phyloP scores from a whole-genome alignment of 2,113 vertebrate genomes.

The Dipodomys spectabilis region DNA sequence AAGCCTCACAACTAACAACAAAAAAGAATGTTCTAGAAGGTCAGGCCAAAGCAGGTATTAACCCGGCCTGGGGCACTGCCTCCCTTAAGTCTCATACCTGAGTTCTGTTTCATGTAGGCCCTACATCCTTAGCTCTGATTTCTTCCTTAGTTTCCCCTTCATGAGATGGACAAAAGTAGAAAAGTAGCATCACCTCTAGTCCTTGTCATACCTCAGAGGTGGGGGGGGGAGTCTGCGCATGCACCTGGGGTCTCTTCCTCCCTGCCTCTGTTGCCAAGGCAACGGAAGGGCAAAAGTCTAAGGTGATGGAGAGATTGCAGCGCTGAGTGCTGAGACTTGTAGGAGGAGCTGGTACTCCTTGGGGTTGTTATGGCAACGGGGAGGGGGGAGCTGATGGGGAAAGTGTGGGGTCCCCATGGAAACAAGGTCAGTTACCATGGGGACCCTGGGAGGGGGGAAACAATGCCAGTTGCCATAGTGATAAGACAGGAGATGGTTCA shows the following conservation, averaged over 20 bases:
- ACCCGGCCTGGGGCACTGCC: neutral
- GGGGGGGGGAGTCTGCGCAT: too few relatives aligned
- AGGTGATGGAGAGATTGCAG: conserved; percentile 20
- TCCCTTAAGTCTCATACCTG: neutral
- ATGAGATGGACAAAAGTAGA: neutral
- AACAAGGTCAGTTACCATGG: conserved; percentile 71
- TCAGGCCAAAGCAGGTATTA: neutral
- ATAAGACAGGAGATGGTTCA: conserved; percentile 42
- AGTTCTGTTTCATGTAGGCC: neutral
- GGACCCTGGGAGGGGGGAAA: conserved; percentile 50
- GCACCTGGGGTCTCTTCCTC: neutral
- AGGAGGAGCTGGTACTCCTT: conserved; percentile 31
- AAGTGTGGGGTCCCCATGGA: conserved; percentile 69
- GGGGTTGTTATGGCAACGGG: conserved; percentile 68
- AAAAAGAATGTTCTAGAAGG: neutral
- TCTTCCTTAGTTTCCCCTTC: conserved; percentile 46
- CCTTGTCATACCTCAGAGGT: neutral
- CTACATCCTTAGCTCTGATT: neutral
- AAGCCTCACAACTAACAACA: too few relatives aligned
- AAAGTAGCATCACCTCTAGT: neutral
- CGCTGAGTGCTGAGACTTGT: neutral
- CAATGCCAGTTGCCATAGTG: conserved; percentile 61
- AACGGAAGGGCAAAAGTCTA: neutral
- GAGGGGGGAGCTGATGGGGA: conserved; percentile 61
- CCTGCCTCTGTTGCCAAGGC: neutral